A percentile compares a stretch with the other conserved stretches of the same genome.
Evolutionary conservation across 2,113 vertebrate genomes (phyloP).

Genomic region (Dipodomys merriami): DNA sequence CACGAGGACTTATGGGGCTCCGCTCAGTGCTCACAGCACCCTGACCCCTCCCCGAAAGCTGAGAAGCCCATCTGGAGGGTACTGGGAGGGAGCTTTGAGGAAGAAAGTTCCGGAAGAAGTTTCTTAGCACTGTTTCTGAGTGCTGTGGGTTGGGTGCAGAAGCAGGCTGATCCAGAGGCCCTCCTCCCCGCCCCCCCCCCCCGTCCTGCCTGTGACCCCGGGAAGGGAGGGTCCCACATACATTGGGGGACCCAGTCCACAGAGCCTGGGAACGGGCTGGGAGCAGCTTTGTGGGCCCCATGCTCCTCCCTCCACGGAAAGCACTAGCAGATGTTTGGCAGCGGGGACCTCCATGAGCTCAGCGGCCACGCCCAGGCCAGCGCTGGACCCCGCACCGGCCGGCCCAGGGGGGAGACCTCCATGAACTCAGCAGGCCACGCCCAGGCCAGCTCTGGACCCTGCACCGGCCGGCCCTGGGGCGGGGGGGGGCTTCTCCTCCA

Average conservation of each 20-base stretch:
- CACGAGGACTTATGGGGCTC: not conserved
- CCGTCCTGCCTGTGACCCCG: not conserved
- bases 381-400: no score
- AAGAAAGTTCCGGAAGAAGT: constrained; percentile 27
- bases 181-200: not conserved
- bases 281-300: not conserved
- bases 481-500: not conserved
- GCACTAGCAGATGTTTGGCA: constrained; percentile 40
- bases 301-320: not conserved
- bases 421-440: constrained; percentile 41
- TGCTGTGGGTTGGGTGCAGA: not conserved
- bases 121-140: not conserved
- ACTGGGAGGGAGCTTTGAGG: not conserved
- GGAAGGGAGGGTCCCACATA: no score
- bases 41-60: not conserved
- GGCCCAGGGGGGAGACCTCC: no score
- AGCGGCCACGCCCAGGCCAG: not conserved
- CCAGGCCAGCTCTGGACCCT: no score
- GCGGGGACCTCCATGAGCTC: not conserved
- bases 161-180: not conserved
- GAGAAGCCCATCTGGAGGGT: not conserved
- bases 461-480: no score
- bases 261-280: not conserved
- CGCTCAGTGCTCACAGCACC: no score
- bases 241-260: not conserved